A percentile compares a stretch with the other conserved stretches of the same genome.
phyloP scores from a whole-genome alignment of 2,888 invertebrate species.

The Campoplex capitator region DNA sequence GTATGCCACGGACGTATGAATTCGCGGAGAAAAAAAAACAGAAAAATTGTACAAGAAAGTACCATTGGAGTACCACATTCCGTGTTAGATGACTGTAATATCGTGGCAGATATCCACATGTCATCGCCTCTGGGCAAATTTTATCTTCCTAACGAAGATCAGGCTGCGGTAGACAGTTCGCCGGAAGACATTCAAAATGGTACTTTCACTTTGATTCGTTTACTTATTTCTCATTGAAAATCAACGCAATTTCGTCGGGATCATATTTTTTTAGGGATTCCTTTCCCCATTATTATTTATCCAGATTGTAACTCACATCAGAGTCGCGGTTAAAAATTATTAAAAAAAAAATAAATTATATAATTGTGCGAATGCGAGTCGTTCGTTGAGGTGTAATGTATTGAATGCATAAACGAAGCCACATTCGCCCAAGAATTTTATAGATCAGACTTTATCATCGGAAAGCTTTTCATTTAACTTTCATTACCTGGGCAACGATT shows the following conservation, averaged over 20 bases:
- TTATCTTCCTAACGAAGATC: constrained; percentile 77
- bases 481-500: constrained; percentile 66
- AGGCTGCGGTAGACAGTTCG: constrained; percentile 70
- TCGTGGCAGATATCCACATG: constrained; percentile 77
- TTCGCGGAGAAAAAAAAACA: neutral
- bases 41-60: constrained; percentile 46
- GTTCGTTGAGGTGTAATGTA: neutral
- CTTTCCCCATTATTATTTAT: too few relatives aligned
- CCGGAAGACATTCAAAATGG: constrained; percentile 71
- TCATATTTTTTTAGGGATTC: neutral
- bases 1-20: neutral
- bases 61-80: constrained; percentile 55
- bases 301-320: too few relatives aligned
- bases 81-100: constrained; percentile 69
- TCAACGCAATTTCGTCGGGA: neutral
- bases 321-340: neutral
- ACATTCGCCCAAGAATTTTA: constrained; percentile 21
- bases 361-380: neutral
- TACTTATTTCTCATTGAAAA: neutral
- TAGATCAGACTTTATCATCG: constrained; percentile 47
- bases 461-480: constrained; percentile 41
- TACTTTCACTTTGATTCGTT: constrained; percentile 66
- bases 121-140: constrained; percentile 78
- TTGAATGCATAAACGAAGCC: constrained; percentile 25
- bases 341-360: neutral